phyloP scores from a whole-genome alignment of 2,888 invertebrate species.

The Teinopalpus imperialis region DNA sequence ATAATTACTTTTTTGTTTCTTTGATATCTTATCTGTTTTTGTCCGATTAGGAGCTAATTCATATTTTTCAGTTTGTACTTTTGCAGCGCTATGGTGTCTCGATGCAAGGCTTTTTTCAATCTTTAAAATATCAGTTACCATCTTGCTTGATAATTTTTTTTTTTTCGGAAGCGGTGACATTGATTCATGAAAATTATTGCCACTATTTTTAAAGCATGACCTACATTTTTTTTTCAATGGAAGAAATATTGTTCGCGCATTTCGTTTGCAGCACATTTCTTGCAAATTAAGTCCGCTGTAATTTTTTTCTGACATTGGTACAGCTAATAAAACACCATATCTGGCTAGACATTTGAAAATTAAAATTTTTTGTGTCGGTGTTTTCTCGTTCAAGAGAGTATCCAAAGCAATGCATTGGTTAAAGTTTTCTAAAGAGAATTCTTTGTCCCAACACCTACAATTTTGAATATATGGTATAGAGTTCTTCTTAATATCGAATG shows the following conservation, averaged over 20 bases:
- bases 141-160: neutral
- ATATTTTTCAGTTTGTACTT: constrained; percentile 1
- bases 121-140: neutral
- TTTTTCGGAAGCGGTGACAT: neutral
- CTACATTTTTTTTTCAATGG: neutral
- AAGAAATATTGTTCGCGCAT: neutral
- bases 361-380: too few species aligned
- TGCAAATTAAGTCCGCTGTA: neutral
- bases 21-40: neutral
- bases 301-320: too few species aligned
- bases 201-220: neutral
- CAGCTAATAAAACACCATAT: too few species aligned
- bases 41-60: neutral
- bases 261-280: neutral
- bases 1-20: neutral
- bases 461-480: too few species aligned
- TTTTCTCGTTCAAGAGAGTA: too few species aligned
- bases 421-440: too few species aligned
- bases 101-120: neutral
- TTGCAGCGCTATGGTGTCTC: neutral
- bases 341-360: too few species aligned
- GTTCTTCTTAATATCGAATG: too few species aligned
- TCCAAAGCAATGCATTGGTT: too few species aligned
- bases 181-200: neutral
- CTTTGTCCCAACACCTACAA: too few species aligned